A percentile compares a stretch with the other conserved stretches of the same genome.
These are phyloP conservation scores for Thripadectes ignobilis DNA, from an alignment of 2,797 vertebrate species.

Conservation along the genomic window DNA sequence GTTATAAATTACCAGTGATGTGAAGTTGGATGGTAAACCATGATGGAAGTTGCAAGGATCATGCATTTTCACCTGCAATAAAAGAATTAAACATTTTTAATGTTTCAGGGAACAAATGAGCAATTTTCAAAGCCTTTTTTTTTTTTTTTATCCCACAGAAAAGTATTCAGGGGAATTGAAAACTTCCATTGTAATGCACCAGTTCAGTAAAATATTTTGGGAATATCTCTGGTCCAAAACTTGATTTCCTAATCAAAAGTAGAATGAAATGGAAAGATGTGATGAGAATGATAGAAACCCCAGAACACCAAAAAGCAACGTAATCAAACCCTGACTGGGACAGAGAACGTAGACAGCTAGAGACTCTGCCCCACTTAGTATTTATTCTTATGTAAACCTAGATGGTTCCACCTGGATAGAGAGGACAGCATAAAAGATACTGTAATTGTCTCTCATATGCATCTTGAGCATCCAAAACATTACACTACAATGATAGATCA, in stretches of 20 bases:
- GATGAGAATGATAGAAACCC: neutral
- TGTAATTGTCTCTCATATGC: neutral
- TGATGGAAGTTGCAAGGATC: neutral
- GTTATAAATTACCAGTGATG: neutral
- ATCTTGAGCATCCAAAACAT: neutral
- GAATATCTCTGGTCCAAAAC: neutral
- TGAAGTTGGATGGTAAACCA: neutral
- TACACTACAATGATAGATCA: neutral
- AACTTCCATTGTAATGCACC: neutral
- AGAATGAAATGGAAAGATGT: neutral
- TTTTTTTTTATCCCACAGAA: neutral
- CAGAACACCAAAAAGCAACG: neutral
- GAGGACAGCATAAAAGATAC: neutral
- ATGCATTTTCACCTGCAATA: neutral
- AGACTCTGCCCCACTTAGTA: neutral
- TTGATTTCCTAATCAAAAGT: neutral
- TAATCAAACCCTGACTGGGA: neutral
- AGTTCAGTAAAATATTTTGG: neutral
- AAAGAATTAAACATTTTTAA: neutral
- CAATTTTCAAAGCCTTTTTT: neutral
- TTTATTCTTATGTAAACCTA: neutral
- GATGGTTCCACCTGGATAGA: neutral
- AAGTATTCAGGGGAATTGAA: neutral
- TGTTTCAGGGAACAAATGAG: neutral
- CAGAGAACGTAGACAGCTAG: rapidly evolving